Conservation (phyloP, 2,113 vertebrate genomes). For the Cnemophilus loriae region DNA sequence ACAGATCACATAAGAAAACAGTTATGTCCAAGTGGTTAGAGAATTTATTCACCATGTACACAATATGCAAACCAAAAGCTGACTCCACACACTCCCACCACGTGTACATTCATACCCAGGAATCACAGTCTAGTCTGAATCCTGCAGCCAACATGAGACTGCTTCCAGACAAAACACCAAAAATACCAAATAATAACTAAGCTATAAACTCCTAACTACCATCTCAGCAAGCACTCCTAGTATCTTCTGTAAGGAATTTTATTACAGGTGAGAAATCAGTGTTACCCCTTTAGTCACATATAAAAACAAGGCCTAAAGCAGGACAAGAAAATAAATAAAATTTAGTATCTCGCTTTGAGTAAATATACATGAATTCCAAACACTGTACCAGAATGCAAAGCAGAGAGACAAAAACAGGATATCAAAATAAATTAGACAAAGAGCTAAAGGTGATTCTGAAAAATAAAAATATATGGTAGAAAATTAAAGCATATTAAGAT, state of each 20-base stretch:
- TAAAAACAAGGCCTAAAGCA: not conserved
- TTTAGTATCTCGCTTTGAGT: not conserved
- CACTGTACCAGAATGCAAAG: not conserved
- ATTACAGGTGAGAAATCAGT: not conserved
- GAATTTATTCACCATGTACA: not conserved
- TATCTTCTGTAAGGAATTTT: not conserved
- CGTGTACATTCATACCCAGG: not conserved
- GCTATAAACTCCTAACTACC: not conserved
- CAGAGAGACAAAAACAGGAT: not conserved
- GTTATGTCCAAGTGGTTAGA: constrained; percentile 2
- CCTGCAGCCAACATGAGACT: not conserved
- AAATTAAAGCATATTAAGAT: not conserved
- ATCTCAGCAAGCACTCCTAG: not conserved
- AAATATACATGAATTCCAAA: constrained; percentile 3
- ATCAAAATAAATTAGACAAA: not conserved
- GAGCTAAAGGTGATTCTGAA: not conserved
- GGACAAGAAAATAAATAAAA: constrained; percentile 2
- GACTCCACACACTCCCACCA: not conserved
- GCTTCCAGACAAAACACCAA: not conserved
- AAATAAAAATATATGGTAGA: constrained; percentile 4
- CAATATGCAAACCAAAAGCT: not conserved
- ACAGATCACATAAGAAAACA: constrained; percentile 23
- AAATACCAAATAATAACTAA: not conserved
- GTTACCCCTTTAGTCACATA: not conserved
- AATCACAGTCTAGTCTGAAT: not conserved